Evolutionary conservation across 1,140 invertebrate genomes (phyloP), one percentile per base, ranked within the genome.

Genomic region (Drosophila orena): DNA sequence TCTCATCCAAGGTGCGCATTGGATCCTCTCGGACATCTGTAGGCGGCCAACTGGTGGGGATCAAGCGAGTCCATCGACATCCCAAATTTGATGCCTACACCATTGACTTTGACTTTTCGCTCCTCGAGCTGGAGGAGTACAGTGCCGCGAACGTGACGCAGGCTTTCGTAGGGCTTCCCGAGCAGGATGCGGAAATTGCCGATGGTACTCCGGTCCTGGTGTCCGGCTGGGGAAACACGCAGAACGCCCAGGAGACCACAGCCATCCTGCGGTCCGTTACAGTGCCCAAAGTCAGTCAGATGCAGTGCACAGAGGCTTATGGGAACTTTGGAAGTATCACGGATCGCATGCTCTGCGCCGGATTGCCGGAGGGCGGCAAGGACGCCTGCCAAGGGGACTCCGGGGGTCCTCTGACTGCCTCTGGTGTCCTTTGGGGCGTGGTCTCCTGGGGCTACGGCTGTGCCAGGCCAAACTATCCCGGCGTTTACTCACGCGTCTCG

Each of bases 361-460:
- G 95, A 4, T 94, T 94, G 56, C 78, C 92, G 0, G 93, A 94
- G 54, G 96, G 95, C 3, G 94, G 94, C 15, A 95, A 94, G 79
- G 96, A 96, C 81, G 94, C 96, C 3, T 96, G 96, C 68, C 94
- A 95, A 91, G 95, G 93, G 4, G 93, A 94, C 53, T 93, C 93
- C 0, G 93, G 93, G 50, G 93, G 93, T 2, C 93, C 93, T 0
- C 40, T 93, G 14, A 76, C 84, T 12, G 57, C 66, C 24, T 86
- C 93, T 1, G 69, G 57, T 11, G 66, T 85, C 7, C 69, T 93
- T 0, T 92, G 92, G 54, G 95, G 95, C 30, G 93, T 96, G 14
- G 94, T 95, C 0, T 95, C 94, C 0, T 95, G 93, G 93, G 93
- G 93, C 3, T 94, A 93, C 38, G 93, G 94, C 14, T 95, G 95